phyloP scores from a whole-genome alignment of 2,113 vertebrate species.

The Aphyosemion australe region DNA sequence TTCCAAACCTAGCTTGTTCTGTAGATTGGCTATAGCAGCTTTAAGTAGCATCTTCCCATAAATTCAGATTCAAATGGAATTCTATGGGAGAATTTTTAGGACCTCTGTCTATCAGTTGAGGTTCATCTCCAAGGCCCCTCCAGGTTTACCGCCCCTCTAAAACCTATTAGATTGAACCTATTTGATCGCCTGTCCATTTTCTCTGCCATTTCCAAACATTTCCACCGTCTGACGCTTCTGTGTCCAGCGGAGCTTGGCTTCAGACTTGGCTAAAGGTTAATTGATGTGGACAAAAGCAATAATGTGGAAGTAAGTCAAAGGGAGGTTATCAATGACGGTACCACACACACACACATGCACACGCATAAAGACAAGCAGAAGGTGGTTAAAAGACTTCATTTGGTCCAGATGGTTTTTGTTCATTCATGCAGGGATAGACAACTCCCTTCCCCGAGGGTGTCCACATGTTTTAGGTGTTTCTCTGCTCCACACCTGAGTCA shows the following conservation, averaged over 20 bases:
- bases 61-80: no score
- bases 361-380: slow-evolving; percentile 2
- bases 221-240: slow-evolving; percentile 30
- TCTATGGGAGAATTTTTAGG: neutral
- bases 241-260: slow-evolving; percentile 24
- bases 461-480: no score
- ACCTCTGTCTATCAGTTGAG: neutral
- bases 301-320: slow-evolving; percentile 49
- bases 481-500: no score
- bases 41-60: no score
- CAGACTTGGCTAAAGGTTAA: slow-evolving; percentile 59
- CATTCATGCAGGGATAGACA: slow-evolving; percentile 15
- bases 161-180: no score
- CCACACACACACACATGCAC: slow-evolving; percentile 15
- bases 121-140: neutral
- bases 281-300: slow-evolving; percentile 59
- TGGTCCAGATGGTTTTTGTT: slow-evolving; percentile 33
- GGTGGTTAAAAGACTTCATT: slow-evolving; percentile 42
- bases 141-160: neutral
- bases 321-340: slow-evolving; percentile 50
- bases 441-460: no score
- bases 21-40: no score
- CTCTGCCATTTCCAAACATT: slow-evolving; percentile 23
- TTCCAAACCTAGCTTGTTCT: no score
- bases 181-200: neutral